These are phyloP conservation scores for Asobara japonica DNA, from an alignment of 1,140 invertebrate species.

Conservation along the genomic window DNA sequence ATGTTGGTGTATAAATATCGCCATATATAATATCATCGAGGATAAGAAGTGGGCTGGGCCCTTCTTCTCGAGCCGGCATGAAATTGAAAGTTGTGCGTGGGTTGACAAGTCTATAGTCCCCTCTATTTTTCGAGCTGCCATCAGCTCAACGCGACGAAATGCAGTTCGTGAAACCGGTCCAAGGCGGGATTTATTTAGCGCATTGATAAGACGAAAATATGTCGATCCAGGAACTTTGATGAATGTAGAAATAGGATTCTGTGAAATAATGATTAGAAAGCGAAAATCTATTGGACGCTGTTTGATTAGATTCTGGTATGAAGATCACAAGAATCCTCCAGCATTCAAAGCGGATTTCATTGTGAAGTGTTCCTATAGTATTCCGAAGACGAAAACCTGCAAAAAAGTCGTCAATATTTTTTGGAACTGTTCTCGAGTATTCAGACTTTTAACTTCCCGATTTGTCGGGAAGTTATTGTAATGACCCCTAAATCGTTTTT, in stretches of 20 bases:
- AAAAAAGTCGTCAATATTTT: too few species aligned
- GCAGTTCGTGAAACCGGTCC: background rate
- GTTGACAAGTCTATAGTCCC: slow-evolving; percentile 34
- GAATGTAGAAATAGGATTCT: background rate
- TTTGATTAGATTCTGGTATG: background rate
- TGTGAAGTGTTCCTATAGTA: too few species aligned
- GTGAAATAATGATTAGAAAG: background rate
- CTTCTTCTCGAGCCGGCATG: slow-evolving; percentile 21
- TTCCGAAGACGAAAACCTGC: too few species aligned
- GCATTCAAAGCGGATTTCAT: too few species aligned
- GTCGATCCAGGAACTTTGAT: background rate
- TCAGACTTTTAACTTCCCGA: too few species aligned
- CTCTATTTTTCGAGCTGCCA: background rate
- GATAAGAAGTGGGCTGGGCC: slow-evolving; percentile 31
- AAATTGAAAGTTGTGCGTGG: slow-evolving; percentile 42
- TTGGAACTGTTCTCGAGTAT: too few species aligned
- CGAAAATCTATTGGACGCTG: background rate
- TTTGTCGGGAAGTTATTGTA: too few species aligned
- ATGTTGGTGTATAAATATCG: slow-evolving; percentile 7
- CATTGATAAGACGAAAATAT: background rate
- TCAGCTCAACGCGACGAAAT: background rate
- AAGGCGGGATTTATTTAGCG: background rate
- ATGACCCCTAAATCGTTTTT: too few species aligned
- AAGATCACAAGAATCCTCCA: background rate
- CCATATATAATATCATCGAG: background rate